Conservation (phyloP, 2,113 vertebrate genomes). For the Bufo bufo region DNA sequence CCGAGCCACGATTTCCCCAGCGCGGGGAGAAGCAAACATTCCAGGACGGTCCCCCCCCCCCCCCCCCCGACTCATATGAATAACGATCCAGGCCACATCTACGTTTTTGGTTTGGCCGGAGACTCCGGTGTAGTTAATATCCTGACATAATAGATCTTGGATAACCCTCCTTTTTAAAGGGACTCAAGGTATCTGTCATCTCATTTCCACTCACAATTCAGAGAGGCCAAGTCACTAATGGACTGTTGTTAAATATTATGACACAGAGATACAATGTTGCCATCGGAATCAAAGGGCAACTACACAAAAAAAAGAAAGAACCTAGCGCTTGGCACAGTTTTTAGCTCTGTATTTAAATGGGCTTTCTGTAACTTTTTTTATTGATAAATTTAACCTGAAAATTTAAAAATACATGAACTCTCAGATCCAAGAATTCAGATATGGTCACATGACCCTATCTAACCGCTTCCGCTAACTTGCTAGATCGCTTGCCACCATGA, state of each 20-base stretch:
- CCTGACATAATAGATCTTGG: slow-evolving; percentile 37
- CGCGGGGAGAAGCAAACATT: not conserved
- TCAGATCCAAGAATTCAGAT: no score
- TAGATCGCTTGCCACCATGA: no score
- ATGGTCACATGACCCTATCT: no score
- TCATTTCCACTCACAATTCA: slow-evolving; percentile 23
- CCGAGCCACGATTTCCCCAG: not conserved
- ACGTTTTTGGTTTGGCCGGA: not conserved
- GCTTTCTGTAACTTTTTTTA: not conserved
- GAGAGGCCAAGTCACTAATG: slow-evolving; percentile 28
- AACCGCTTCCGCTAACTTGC: no score
- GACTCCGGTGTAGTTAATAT: slow-evolving; percentile 25
- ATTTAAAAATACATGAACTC: no score
- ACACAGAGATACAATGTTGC: not conserved
- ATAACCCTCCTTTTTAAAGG: not conserved
- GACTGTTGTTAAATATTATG: slow-evolving; percentile 8
- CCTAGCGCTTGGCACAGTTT: not conserved
- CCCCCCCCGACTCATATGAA: slow-evolving; percentile 2
- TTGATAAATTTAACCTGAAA: no score
- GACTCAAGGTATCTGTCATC: slow-evolving; percentile 18
- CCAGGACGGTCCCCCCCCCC: slow-evolving; percentile 12
- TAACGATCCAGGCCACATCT: slow-evolving; percentile 8
- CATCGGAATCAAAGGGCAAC: not conserved
- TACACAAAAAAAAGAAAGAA: no score
- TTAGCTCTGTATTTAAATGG: not conserved